Evolutionary conservation across 2,888 invertebrate species (phyloP).

Genomic region (Achlya flavicornis): DNA sequence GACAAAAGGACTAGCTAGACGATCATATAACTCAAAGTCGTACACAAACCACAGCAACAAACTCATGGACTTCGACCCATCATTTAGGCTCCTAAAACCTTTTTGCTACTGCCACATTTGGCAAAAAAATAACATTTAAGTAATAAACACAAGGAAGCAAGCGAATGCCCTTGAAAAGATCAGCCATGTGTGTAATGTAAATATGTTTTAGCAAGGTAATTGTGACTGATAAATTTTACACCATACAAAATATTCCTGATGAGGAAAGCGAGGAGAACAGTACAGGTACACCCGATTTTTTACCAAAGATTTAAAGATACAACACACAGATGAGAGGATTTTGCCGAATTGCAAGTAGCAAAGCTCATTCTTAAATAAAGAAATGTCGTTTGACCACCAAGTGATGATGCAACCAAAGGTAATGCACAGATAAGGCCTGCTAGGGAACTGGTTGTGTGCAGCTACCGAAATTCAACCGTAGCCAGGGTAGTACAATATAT

Average conservation of each 20-base stretch:
- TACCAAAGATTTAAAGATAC: not conserved
- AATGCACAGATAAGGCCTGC: too few species aligned
- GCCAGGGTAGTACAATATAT: too few species aligned
- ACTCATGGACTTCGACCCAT: not conserved
- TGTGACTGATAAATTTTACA: not conserved
- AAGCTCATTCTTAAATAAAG: too few species aligned
- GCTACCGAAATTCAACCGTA: too few species aligned
- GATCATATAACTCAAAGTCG: too few species aligned
- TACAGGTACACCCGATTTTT: not conserved
- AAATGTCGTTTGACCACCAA: too few species aligned
- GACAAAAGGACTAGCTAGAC: too few species aligned
- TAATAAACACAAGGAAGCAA: not conserved
- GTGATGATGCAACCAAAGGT: too few species aligned
- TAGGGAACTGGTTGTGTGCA: too few species aligned
- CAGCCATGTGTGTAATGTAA: not conserved
- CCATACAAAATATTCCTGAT: not conserved
- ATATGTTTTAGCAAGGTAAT: constrained; percentile 3
- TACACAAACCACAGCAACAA: not conserved
- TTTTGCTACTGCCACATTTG: not conserved
- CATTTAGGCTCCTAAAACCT: not conserved
- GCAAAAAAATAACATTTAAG: not conserved
- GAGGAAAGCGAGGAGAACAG: not conserved
- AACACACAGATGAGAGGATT: too few species aligned
- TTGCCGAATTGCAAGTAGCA: too few species aligned
- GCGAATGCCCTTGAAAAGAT: not conserved